phyloP scores from a whole-genome alignment of 2,797 vertebrate genomes.

The Phalanger gymnotis region DNA sequence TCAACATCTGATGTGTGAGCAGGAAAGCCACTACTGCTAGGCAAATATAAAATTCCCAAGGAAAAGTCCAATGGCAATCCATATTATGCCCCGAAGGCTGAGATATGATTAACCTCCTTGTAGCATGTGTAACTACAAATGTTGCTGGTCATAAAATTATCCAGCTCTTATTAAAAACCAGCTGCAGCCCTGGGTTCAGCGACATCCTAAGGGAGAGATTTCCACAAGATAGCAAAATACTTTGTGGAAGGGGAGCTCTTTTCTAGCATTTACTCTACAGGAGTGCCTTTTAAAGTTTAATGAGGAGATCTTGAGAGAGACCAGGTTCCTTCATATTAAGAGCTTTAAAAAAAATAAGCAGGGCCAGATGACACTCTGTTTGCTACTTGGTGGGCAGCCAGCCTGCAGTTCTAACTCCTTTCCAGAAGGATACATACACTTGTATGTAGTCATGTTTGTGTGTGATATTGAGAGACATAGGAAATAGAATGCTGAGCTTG shows the following conservation, averaged over 20 bases:
- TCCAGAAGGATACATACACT: not conserved
- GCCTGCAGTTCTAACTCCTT: constrained; percentile 60
- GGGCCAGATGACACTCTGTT: constrained; percentile 63
- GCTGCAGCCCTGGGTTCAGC: constrained; percentile 76
- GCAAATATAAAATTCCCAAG: constrained; percentile 62
- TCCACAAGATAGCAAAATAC: constrained; percentile 74
- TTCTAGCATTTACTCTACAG: constrained; percentile 50
- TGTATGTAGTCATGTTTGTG: constrained; percentile 7
- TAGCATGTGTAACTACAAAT: constrained; percentile 80
- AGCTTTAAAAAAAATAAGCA: constrained; percentile 67
- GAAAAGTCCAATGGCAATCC: constrained; percentile 71
- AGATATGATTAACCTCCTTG: constrained; percentile 80
- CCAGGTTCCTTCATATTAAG: constrained; percentile 73
- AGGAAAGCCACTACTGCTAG: constrained; percentile 40
- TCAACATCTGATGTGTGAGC: constrained; percentile 49
- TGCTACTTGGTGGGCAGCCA: constrained; percentile 72
- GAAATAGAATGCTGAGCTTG: not conserved
- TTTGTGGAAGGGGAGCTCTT: constrained; percentile 65
- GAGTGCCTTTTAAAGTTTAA: constrained; percentile 73
- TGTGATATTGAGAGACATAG: not conserved
- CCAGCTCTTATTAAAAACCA: constrained; percentile 81
- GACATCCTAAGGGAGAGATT: constrained; percentile 78
- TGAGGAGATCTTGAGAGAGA: constrained; percentile 78
- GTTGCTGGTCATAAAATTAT: constrained; percentile 82
- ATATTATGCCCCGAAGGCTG: constrained; percentile 76